Base-by-base conservation (phyloP, 1,140 invertebrate species). In the Hesperophylax magnus region DNA sequence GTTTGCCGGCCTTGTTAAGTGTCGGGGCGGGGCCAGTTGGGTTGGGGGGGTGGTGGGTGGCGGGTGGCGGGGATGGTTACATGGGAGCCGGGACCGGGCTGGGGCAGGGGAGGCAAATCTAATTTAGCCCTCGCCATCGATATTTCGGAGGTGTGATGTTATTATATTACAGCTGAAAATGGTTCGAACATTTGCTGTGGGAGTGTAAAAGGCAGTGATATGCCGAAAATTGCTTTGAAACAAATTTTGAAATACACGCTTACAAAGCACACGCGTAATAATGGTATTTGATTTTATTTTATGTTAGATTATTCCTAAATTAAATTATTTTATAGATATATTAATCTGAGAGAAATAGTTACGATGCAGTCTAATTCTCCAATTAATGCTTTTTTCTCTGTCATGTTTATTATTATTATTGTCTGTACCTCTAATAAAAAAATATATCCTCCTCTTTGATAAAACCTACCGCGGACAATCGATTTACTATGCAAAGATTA, bases 61-160 rank as follows among this genome's bases (percentile, higher is more conserved):
- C 0, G 17, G 15, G 17, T 27, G 31, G 67, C 0, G 1, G 34
- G 67, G 18, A n/a, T 24, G 63, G 24, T 17, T 17, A 27, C 11
- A 0, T 15, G 31, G 67, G n/a, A 6, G 22, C 1, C 6, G 8
- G 4, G 17, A 11, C 24, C n/a, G 6, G n/a, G 31, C 14, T 3
- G n/a, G 11, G 39, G 47, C 6, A n/a, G 67, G 47, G 39, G 67
- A 18, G 39, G 67, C 2, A 47, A 71, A 71, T 71, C 67, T 71
- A 71, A 71, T 71, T 71, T 71, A 53, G 6, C 47, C 39, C 15
- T 22, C 63, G 67, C 67, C 39, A 71, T 71, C 67, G 67, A 71
- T 71, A 71, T 53, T 53, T 53, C 20, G 27, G 39, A 71, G 67
- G 67, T 53, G 67, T 39, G 67, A 71, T 18, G 67, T 71, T 71